Conservation (phyloP, 2,113 vertebrate genomes). For the Choloepus hoffmanni region DNA sequence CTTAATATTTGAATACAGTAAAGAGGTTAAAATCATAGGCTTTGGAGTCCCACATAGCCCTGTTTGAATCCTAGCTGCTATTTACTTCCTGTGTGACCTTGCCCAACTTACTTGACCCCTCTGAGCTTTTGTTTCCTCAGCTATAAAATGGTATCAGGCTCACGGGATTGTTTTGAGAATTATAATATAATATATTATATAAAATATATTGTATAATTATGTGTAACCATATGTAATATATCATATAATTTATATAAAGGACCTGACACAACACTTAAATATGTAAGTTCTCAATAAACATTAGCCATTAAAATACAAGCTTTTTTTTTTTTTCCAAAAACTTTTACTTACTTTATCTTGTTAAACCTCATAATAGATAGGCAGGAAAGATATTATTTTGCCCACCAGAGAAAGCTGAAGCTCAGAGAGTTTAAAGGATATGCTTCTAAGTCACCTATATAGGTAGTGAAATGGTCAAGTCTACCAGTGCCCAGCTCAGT, state of each 20-base stretch:
- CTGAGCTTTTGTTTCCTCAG: background rate
- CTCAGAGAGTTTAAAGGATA: background rate
- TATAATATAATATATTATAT: background rate
- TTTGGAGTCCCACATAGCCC: background rate
- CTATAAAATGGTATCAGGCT: background rate
- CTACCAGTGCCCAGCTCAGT: background rate
- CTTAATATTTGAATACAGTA: background rate
- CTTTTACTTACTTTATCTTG: background rate
- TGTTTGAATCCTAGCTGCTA: background rate
- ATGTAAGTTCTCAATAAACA: background rate
- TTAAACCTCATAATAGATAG: background rate
- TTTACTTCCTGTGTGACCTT: background rate
- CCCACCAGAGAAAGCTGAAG: background rate
- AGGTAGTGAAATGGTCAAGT: background rate
- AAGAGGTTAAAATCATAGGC: background rate
- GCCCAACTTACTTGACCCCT: background rate
- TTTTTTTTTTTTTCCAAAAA: background rate
- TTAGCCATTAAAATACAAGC: background rate
- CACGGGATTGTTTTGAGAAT: slow-evolving; percentile 1
- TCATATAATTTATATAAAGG: background rate
- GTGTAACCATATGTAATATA: background rate
- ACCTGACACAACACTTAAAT: background rate
- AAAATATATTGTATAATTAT: too few relatives aligned
- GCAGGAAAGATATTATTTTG: background rate
- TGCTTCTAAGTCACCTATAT: background rate